A percentile compares a stretch with the other conserved stretches of the same genome.
These are phyloP conservation scores for Cynopterus brachyotis DNA, from an alignment of 2,113 vertebrate species.

Conservation along the genomic window DNA sequence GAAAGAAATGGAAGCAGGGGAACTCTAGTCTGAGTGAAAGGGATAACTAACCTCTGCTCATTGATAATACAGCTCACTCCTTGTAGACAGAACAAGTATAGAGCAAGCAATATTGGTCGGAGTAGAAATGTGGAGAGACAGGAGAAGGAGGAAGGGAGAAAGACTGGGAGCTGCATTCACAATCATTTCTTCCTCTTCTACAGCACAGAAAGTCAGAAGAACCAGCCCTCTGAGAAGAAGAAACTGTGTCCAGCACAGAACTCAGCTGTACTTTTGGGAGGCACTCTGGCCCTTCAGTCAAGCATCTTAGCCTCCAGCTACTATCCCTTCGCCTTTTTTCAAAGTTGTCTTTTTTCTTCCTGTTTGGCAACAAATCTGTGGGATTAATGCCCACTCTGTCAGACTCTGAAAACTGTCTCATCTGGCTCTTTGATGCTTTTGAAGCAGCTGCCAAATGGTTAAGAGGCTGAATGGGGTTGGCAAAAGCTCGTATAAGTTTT, in stretches of 20 bases:
- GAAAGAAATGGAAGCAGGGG: neutral
- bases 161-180: neutral
- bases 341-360: slow-evolving; percentile 72
- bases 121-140: neutral
- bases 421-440: slow-evolving; percentile 67
- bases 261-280: slow-evolving; percentile 50
- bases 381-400: slow-evolving; percentile 63
- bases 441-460: slow-evolving; percentile 77
- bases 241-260: slow-evolving; percentile 50
- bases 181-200: slow-evolving; percentile 47
- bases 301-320: slow-evolving; percentile 51
- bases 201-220: neutral
- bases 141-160: neutral
- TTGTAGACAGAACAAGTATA: neutral
- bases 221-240: slow-evolving; percentile 43
- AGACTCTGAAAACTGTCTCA: slow-evolving; percentile 63
- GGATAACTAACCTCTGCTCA: neutral
- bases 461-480: slow-evolving; percentile 78
- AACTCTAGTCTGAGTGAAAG: neutral
- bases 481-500: slow-evolving; percentile 69
- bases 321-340: slow-evolving; percentile 10
- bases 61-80: neutral
- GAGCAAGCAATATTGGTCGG: neutral
- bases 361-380: slow-evolving; percentile 73
- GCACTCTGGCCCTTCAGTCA: slow-evolving; percentile 69